A percentile compares a stretch with the other conserved stretches of the same genome.
These are phyloP conservation scores for Botia kubotai DNA, from an alignment of 2,797 vertebrate species.

Conservation along the genomic window DNA sequence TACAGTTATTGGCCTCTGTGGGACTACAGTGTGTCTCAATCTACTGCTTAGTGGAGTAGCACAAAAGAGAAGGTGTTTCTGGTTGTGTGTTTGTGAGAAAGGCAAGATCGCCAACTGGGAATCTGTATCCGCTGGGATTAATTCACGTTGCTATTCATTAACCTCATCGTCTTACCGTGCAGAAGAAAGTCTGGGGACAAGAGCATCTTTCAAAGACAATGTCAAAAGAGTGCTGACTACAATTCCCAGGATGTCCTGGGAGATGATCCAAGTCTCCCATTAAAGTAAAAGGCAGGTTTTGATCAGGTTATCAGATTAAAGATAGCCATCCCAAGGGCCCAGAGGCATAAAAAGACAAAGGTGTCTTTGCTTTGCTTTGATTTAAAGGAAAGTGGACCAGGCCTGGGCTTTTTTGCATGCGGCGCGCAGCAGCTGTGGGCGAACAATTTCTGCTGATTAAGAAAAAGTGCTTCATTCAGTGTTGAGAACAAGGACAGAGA, in stretches of 20 bases:
- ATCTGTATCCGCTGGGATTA: conserved; percentile 40
- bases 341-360: conserved; percentile 62
- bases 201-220: conserved; percentile 64
- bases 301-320: conserved; percentile 61
- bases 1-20: conserved; percentile 80
- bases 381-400: conserved; percentile 27
- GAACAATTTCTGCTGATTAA: conserved; percentile 38
- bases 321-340: conserved; percentile 53
- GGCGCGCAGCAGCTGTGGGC: conserved; percentile 11
- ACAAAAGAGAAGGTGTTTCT: conserved; percentile 33
- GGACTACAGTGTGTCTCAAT: conserved; percentile 69
- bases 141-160: conserved; percentile 68
- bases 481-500: conserved; percentile 19
- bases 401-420: conserved; percentile 30
- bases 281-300: conserved; percentile 65
- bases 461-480: conserved; percentile 9
- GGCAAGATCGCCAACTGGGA: conserved; percentile 34
- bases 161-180: conserved; percentile 65
- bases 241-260: conserved; percentile 65
- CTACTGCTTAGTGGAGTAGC: conserved; percentile 48
- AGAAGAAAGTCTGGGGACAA: conserved; percentile 56
- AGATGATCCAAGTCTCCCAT: conserved; percentile 61
- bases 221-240: conserved; percentile 72
- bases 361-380: conserved; percentile 54
- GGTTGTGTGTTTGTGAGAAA: conserved; percentile 21